Conservation (phyloP, 2,113 vertebrate genomes). For the Kryptolebias marmoratus region DNA sequence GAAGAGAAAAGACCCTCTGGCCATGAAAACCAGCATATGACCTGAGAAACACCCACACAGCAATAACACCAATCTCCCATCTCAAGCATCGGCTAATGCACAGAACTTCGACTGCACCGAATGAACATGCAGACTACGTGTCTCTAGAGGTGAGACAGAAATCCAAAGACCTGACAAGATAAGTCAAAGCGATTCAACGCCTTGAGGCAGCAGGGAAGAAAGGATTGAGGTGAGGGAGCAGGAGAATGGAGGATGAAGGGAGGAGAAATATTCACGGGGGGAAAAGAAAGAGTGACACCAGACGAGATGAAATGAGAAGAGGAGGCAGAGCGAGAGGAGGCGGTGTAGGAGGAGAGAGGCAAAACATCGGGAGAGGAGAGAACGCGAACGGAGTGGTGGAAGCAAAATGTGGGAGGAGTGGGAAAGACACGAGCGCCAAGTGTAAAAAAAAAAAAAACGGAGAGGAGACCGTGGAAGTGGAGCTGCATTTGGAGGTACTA, state of each 20-base stretch:
- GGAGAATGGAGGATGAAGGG: constrained; percentile 49
- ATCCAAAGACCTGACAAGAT: constrained; percentile 74
- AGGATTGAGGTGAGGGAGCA: constrained; percentile 50
- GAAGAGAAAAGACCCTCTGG: constrained; percentile 44
- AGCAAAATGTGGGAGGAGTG: constrained; percentile 69
- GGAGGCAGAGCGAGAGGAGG: constrained; percentile 33
- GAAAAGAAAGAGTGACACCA: constrained; percentile 44
- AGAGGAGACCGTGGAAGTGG: constrained; percentile 29
- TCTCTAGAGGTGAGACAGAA: constrained; percentile 66
- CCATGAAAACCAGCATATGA: constrained; percentile 50
- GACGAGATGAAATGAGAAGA: constrained; percentile 50
- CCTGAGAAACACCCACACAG: constrained; percentile 47
- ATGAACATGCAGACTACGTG: constrained; percentile 49
- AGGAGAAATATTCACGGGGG: constrained; percentile 48
- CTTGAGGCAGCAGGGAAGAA: constrained; percentile 52
- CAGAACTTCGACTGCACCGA: constrained; percentile 43
- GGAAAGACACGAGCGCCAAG: constrained; percentile 44
- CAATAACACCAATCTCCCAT: constrained; percentile 25
- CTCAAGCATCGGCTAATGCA: constrained; percentile 26
- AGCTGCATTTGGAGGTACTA: constrained; percentile 40
- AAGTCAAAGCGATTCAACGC: constrained; percentile 67
- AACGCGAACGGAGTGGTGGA: constrained; percentile 42
- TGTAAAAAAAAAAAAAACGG: constrained; percentile 12
- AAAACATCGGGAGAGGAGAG: constrained; percentile 43
- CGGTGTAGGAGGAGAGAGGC: constrained; percentile 49